Evolutionary conservation across 2,797 vertebrate genomes (phyloP).

Genomic region (Halcyon leucocephala): DNA sequence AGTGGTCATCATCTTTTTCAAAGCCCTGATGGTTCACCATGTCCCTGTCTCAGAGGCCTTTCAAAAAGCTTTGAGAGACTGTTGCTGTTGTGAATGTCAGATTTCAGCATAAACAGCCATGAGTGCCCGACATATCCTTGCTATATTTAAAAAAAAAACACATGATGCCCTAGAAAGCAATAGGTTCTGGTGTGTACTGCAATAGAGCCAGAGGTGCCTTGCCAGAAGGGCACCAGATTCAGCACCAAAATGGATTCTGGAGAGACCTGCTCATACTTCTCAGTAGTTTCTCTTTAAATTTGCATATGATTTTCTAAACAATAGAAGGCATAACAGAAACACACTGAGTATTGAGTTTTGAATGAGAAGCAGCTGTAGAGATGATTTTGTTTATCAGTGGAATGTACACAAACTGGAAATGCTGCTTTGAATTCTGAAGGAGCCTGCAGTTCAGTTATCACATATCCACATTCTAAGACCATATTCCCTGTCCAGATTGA

Average conservation of each 20-base stretch:
- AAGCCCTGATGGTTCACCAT: neutral
- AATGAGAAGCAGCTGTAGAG: neutral
- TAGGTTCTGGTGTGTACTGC: neutral
- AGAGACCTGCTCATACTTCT: neutral
- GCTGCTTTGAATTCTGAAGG: neutral
- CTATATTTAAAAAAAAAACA: neutral
- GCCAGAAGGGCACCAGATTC: neutral
- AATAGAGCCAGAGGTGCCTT: neutral
- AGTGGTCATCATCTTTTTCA: neutral
- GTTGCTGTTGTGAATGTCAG: neutral
- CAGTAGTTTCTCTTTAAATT: neutral
- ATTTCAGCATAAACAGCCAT: neutral
- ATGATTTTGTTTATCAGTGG: neutral
- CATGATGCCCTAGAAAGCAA: neutral
- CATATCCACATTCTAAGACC: neutral
- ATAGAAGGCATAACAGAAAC: neutral
- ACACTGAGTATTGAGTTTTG: rapidly evolving
- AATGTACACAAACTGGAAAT: neutral
- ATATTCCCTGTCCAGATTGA: neutral
- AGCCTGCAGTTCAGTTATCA: neutral
- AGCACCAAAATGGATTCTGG: neutral
- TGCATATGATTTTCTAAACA: neutral
- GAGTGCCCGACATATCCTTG: neutral
- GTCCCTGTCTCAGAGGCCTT: neutral
- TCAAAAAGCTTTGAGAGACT: neutral